Conservation (phyloP, 1,140 invertebrate species). For the Campoletis sonorensis region DNA sequence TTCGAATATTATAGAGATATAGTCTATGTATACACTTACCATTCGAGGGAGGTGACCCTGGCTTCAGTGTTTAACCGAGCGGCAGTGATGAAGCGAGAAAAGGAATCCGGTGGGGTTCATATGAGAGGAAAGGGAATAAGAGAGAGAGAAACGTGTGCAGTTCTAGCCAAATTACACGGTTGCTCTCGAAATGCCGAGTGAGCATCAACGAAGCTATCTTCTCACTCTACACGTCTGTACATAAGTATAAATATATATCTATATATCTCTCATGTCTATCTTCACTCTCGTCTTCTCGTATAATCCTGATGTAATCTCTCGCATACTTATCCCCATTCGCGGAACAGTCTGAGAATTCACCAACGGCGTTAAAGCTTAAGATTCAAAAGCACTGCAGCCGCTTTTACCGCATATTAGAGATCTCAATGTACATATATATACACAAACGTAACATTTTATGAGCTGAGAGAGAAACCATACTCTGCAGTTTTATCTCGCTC, state of each 20-base stretch:
- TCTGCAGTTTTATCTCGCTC: no score
- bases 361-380: neutral
- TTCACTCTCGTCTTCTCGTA: constrained; percentile 23
- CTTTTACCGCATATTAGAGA: neutral
- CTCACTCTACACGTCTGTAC: neutral
- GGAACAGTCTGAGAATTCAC: constrained; percentile 20
- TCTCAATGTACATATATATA: neutral
- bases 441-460: no score
- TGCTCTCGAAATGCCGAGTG: constrained; percentile 37
- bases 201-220: constrained; percentile 38
- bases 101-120: neutral
- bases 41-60: neutral
- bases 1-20: constrained; percentile 4
- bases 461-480: no score
- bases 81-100: neutral
- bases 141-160: neutral
- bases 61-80: neutral
- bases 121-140: neutral
- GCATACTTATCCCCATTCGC: constrained; percentile 35
- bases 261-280: no score
- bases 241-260: no score
- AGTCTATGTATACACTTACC: neutral
- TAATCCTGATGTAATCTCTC: constrained; percentile 34
- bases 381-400: constrained; percentile 31
- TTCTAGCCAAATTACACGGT: constrained; percentile 34